Base-by-base conservation (phyloP, 2,888 invertebrate species). In the Aromia moschata region DNA sequence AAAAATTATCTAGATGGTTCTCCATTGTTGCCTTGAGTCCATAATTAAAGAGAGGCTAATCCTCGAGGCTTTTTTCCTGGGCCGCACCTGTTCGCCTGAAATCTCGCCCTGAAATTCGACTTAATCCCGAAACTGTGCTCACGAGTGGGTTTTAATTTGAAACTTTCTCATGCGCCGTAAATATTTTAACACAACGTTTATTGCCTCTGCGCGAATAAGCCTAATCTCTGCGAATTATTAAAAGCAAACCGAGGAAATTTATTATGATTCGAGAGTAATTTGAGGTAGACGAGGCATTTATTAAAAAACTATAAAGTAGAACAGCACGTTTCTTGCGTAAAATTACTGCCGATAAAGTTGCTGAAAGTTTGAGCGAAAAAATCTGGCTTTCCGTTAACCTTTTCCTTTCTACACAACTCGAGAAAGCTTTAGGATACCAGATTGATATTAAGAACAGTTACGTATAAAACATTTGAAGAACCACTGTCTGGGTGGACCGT, bases 151-250 rank as follows among this genome's bases (percentile, higher is more conserved):
- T 49, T 49, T 49, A 49, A 49, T 49, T 49, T 49, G 14, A 38
- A 49, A 38, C 49, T 38, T 49, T 49, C 49, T 49, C 38, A 49
- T 25, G 38, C 16, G 15, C 25, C 49, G 38, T 38, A 49, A 38
- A 49, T 49, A 49, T 49, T 49, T 49, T 49, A 49, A 30, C 38
- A 49, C 25, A 49, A 40, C 49, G 38, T 49, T 49, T 38, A 38
- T 49, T 38, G 25, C 49, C 38, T 14, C 38, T 11, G 12, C 25
- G 37, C 18, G 36, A 17, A 47, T 47, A 36, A 18, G 17, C 37
- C 37, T 49, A 49, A 49, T 49, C 49, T 38, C n/a, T 30, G 38
- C 25, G 9, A 38, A 49, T 49, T 49, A 47, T 33, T 47, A 47
- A 47, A 36, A 33, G 33, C 18, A 40, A 36, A 36, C 33, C 33